Evolutionary conservation across 2,888 invertebrate genomes (phyloP), one percentile per base, ranked within the genome.

Genomic region (Macrosoma leucophasiata): DNA sequence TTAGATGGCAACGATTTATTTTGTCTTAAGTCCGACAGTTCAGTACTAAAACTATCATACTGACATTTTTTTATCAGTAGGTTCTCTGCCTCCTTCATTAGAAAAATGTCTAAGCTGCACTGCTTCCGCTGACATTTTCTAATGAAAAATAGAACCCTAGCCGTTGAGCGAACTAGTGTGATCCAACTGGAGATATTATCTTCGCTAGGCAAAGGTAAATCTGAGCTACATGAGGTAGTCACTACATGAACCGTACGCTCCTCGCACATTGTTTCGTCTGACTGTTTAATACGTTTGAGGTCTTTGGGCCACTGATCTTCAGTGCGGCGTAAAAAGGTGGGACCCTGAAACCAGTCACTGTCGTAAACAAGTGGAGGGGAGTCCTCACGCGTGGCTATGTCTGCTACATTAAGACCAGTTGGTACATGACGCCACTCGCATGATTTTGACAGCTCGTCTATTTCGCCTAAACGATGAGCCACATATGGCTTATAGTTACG

Each of bases 391-490:
- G 54, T 52, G 2, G 50, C 52, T 10, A 42, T 20, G 27, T 53
- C 48, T 1, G 53, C 52, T 2, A 42, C 33, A 29, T 50, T 54
- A 7, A 36, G 15, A 2, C 30, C 29, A 1, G 46, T 34, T 1
- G 52, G 50, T 2, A 58, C 45, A 39, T 49, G 46, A 11, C 39
- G 24, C 55, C 51, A 55, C 4, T 51, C 43, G 1, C 15, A 13
- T 2, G 21, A 10, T 9, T 32, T 36, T 1, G 43, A 41, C 2
- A 35, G 32, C 13, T 46, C 41, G 6, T 41, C 41, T 9, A 46
- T 42, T 10, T 40, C 40, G 3, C 39, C 42, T 8, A 41, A 22
- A 4, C 43, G 30, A 14, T 48, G 45, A 17, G 38, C 41, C 3
- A 46, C 41, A 10, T 34, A 46, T 0, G 43, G 34, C 14, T 45